Percentiles rank a stretch among this genome's conserved stretches.
Evolutionary conservation across 2,888 invertebrate species (phyloP).

Genomic region (Acleris sparsana): DNA sequence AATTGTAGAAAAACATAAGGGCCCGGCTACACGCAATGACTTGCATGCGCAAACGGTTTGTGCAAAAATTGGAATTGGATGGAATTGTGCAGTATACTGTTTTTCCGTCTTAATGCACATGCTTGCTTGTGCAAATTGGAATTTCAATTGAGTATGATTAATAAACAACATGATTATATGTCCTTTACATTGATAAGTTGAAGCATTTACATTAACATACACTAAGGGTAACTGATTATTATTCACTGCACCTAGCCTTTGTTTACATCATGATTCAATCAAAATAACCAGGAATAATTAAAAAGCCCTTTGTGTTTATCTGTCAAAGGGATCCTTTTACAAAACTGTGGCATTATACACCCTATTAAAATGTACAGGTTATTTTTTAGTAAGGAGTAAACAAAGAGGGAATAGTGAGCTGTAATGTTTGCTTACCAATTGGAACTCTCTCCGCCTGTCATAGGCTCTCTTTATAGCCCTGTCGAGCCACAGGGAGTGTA

Average conservation of each 20-base stretch:
- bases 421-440: conserved; percentile 88
- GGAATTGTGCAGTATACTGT: no score
- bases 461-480: conserved; percentile 94
- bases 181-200: background rate
- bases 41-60: no score
- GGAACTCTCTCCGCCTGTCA: conserved; percentile 97
- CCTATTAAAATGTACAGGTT: background rate
- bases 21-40: no score
- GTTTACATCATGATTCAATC: conserved; percentile 27
- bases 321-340: background rate
- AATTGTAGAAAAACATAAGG: no score
- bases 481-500: conserved; percentile 95
- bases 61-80: no score
- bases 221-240: conserved; percentile 16
- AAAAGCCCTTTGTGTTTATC: conserved; percentile 5
- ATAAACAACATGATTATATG: background rate
- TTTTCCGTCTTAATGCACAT: no score
- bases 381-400: background rate
- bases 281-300: background rate
- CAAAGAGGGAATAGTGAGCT: background rate
- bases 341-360: background rate
- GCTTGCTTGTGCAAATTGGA: no score
- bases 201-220: conserved; percentile 19
- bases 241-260: conserved; percentile 22
- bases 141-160: no score